Evolutionary conservation across 2,113 vertebrate species (phyloP).

Genomic region (Gila orcuttii): DNA sequence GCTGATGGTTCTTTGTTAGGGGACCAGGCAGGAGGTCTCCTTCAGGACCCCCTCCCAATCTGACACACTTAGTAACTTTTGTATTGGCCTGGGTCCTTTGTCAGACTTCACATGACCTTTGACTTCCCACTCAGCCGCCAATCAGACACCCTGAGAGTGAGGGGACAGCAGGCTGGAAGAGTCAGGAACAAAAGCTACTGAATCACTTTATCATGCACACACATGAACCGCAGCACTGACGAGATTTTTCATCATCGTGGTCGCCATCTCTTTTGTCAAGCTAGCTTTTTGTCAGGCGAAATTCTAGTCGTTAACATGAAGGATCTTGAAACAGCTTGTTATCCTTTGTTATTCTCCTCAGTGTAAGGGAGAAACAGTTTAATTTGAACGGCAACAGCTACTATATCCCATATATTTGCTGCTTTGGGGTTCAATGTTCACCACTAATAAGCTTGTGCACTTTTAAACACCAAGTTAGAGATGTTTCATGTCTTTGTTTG

Average conservation of each 20-base stretch:
- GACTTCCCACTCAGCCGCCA: slow-evolving; percentile 67
- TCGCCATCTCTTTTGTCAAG: slow-evolving; percentile 1
- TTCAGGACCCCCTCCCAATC: slow-evolving; percentile 52
- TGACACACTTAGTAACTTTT: slow-evolving; percentile 71
- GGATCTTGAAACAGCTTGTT: slow-evolving; percentile 33
- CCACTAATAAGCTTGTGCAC: slow-evolving; percentile 15
- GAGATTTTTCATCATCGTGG: slow-evolving; percentile 7
- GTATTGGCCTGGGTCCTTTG: slow-evolving; percentile 66
- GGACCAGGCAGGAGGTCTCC: slow-evolving; percentile 56
- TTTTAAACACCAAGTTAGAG: neutral
- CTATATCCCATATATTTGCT: neutral
- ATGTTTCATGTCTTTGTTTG: neutral
- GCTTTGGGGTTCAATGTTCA: neutral
- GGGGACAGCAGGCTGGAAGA: slow-evolving; percentile 54
- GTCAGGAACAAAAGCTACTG: slow-evolving; percentile 49
- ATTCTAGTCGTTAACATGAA: slow-evolving; percentile 35
- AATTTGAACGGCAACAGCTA: slow-evolving; percentile 38
- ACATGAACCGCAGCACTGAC: neutral
- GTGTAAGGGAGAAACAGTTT: slow-evolving; percentile 33
- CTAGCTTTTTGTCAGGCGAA: neutral
- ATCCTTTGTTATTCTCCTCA: slow-evolving; percentile 18
- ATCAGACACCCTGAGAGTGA: slow-evolving; percentile 56
- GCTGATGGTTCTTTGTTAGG: slow-evolving; percentile 72
- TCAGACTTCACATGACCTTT: slow-evolving; percentile 68
- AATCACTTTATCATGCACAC: slow-evolving; percentile 46